A percentile compares a stretch with the other conserved stretches of the same genome.
Conservation (phyloP, 1,140 invertebrate genomes). For the Cotesia chilonis region DNA sequence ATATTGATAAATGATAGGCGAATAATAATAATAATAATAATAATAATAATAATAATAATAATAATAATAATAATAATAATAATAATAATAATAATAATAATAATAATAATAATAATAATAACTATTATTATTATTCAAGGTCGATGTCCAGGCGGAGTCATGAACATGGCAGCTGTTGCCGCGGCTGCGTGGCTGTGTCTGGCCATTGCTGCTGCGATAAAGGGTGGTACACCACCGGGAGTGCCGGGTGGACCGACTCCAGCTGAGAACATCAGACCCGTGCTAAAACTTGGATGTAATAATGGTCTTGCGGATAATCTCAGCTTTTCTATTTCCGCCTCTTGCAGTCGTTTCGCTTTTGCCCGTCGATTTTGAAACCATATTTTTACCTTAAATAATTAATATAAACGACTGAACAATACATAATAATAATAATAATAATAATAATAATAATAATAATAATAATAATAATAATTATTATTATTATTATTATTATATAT, state of each 20-base stretch:
- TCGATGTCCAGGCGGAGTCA: conserved; percentile 63
- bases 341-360: conserved; percentile 93
- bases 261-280: conserved; percentile 61
- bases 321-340: conserved; percentile 91
- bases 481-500: conserved; percentile 34
- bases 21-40: too few species aligned
- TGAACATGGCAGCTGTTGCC: conserved; percentile 63
- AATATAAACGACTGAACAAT: neutral
- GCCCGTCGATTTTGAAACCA: conserved; percentile 97
- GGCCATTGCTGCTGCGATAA: conserved; percentile 64
- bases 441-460: neutral
- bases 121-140: conserved; percentile 46
- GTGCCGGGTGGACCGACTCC: conserved; percentile 62
- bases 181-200: conserved; percentile 64
- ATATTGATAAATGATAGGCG: too few species aligned
- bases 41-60: too few species aligned
- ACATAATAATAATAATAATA: too few species aligned
- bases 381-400: conserved; percentile 83
- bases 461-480: neutral
- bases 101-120: too few species aligned
- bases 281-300: conserved; percentile 62
- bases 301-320: conserved; percentile 75
- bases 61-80: too few species aligned
- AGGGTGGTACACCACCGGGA: conserved; percentile 60
- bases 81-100: too few species aligned